A percentile compares a stretch with the other conserved stretches of the same genome.
Conservation (phyloP, 1,140 invertebrate species). For the Laupala kohalensis region DNA sequence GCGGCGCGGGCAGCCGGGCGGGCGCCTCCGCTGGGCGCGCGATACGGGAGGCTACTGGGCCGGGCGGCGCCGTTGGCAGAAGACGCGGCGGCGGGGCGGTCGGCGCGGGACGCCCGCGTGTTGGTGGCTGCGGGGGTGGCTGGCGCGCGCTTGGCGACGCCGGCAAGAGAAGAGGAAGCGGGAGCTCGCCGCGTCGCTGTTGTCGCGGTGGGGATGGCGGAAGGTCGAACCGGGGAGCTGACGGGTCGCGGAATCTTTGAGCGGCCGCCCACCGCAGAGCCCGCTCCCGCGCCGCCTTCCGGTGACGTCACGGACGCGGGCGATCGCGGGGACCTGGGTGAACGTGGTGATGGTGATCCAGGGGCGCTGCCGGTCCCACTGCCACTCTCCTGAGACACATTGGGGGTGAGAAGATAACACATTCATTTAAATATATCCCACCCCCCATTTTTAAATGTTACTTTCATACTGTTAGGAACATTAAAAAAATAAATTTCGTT, state of each 20-base stretch:
- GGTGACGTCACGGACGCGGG: conserved; percentile 4
- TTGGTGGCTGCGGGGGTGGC: neutral
- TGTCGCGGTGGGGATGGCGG: neutral
- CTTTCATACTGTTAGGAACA: too few relatives aligned
- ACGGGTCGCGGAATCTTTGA: conserved; percentile 60
- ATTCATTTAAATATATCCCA: too few relatives aligned
- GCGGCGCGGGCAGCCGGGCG: conserved; percentile 9
- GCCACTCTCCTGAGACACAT: too few relatives aligned
- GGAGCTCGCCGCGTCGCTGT: neutral
- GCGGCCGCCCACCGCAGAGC: conserved; percentile 18
- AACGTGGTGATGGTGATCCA: neutral
- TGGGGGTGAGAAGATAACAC: too few relatives aligned
- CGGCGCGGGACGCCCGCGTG: neutral
- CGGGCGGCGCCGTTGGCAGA: conserved; percentile 19
- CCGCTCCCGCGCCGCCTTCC: neutral
- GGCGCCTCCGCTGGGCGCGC: conserved; percentile 8
- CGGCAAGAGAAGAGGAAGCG: too few relatives aligned
- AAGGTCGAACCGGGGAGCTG: conserved; percentile 34
- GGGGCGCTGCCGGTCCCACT: neutral
- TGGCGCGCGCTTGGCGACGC: too few relatives aligned
- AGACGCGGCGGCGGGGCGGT: conserved; percentile 18
- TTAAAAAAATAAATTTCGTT: too few relatives aligned
- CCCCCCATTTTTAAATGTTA: too few relatives aligned
- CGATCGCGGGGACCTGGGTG: conserved; percentile 1
- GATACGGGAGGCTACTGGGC: conserved; percentile 22